These are phyloP conservation scores for Centrocercus urophasianus DNA, from an alignment of 2,113 vertebrate species.

Conservation along the genomic window DNA sequence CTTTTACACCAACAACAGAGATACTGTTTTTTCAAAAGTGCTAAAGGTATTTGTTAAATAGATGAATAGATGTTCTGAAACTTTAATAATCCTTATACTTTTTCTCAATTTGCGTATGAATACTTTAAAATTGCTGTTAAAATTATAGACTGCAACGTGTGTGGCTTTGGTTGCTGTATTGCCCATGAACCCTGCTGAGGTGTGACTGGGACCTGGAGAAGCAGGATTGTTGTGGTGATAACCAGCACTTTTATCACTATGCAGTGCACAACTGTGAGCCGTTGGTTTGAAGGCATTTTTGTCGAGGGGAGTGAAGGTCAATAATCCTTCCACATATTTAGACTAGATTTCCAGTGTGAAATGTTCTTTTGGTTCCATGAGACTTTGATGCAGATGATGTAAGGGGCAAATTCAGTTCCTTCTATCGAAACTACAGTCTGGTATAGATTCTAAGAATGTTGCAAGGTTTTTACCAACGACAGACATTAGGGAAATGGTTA, in stretches of 20 bases:
- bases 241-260: background rate
- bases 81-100: background rate
- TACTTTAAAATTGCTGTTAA: background rate
- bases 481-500: background rate
- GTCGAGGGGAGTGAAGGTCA: background rate
- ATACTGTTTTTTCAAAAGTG: background rate
- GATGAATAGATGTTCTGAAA: background rate
- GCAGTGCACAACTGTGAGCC: background rate
- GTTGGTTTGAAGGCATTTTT: background rate
- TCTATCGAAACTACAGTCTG: background rate
- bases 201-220: background rate
- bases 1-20: background rate
- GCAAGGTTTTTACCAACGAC: background rate
- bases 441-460: background rate
- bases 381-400: background rate
- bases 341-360: background rate
- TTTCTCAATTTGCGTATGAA: background rate
- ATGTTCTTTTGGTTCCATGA: background rate
- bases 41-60: background rate
- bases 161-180: background rate
- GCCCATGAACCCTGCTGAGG: background rate
- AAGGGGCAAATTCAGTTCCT: background rate
- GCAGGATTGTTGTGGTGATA: background rate
- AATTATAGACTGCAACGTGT: background rate
- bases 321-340: background rate